A percentile compares a stretch with the other conserved stretches of the same genome.
These are phyloP conservation scores for Eupithecia subumbrata DNA, from an alignment of 2,888 invertebrate genomes.

Conservation along the genomic window DNA sequence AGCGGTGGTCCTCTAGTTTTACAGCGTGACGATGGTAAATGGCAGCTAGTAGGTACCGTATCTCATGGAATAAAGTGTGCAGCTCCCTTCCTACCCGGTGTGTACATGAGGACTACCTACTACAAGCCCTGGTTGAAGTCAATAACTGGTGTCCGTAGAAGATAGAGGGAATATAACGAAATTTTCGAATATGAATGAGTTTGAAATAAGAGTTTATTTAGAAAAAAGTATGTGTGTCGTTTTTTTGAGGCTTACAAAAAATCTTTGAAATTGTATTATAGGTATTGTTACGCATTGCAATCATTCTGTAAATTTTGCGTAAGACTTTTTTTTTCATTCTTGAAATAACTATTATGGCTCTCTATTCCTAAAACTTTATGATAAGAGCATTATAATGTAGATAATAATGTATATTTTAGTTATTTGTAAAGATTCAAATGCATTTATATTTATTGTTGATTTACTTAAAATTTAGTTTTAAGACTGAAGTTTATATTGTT, in stretches of 20 bases:
- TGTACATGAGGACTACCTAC: constrained; percentile 96
- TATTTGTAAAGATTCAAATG: constrained; percentile 64
- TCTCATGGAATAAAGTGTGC: constrained; percentile 98
- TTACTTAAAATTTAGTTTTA: constrained; percentile 57
- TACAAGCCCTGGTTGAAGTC: constrained; percentile 96
- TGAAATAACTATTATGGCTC: constrained; percentile 30
- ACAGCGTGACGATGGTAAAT: constrained; percentile 92
- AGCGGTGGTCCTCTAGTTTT: constrained; percentile 95
- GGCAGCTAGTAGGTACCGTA: constrained; percentile 95
- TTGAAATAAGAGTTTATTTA: background rate
- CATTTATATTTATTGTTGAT: constrained; percentile 73
- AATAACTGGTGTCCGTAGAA: constrained; percentile 88
- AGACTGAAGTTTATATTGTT: constrained; percentile 58
- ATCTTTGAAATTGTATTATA: background rate
- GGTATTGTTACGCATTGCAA: background rate
- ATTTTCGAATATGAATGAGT: background rate
- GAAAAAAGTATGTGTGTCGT: background rate
- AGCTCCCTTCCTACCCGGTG: constrained; percentile 95
- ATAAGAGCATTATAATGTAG: constrained; percentile 30
- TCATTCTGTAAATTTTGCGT: constrained; percentile 9
- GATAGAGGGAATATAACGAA: background rate
- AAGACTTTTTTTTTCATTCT: background rate
- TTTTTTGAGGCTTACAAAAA: background rate
- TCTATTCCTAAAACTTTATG: constrained; percentile 31
- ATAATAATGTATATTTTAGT: constrained; percentile 49